phyloP scores from a whole-genome alignment of 2,113 vertebrate genomes.

The Etheostoma cragini region DNA sequence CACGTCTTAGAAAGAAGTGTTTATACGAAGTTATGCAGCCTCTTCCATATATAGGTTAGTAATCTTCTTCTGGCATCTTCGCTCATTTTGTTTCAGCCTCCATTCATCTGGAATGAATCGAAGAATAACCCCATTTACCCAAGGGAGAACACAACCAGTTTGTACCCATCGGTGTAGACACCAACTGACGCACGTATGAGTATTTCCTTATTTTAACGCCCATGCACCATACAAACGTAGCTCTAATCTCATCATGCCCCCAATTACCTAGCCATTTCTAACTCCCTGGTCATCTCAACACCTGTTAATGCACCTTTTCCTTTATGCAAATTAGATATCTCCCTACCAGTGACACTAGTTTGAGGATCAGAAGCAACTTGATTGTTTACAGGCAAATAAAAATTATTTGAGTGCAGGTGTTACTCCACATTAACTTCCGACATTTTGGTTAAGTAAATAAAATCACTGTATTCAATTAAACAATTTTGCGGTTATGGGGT shows the following conservation, averaged over 20 bases:
- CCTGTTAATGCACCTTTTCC: background rate
- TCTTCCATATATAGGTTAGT: slow-evolving; percentile 32
- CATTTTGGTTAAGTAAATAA: background rate
- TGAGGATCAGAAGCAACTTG: background rate
- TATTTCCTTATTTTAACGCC: background rate
- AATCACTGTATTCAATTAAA: background rate
- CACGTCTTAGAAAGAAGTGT: background rate
- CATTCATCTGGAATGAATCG: slow-evolving; percentile 35
- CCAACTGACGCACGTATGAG: background rate
- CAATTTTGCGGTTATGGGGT: background rate
- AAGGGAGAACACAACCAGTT: slow-evolving; percentile 12
- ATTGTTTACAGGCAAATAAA: background rate
- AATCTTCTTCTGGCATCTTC: slow-evolving; percentile 13
- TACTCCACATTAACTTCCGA: background rate
- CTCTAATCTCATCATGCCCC: background rate
- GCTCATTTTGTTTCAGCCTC: slow-evolving; percentile 11
- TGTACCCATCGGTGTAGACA: background rate
- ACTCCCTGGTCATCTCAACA: background rate
- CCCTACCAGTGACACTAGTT: background rate
- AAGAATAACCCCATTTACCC: slow-evolving; percentile 22
- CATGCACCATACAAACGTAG: background rate
- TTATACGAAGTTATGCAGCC: background rate
- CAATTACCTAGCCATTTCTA: background rate
- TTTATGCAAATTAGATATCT: background rate
- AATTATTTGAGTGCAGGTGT: background rate